A percentile compares a stretch with the other conserved stretches of the same genome.
Evolutionary conservation across 2,888 invertebrate species (phyloP).

Genomic region (Heliconius sara): DNA sequence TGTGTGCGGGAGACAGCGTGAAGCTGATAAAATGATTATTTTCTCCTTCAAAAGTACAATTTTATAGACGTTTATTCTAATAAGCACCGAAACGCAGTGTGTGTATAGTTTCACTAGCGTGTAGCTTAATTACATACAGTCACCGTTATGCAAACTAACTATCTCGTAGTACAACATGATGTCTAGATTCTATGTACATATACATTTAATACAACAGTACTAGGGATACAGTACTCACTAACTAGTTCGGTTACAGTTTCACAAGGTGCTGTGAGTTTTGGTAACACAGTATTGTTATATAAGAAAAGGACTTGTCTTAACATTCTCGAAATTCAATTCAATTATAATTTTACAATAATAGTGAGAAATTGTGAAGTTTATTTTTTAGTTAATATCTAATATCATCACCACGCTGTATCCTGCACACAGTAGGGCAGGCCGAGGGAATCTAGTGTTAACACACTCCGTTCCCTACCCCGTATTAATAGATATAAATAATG

Average conservation of each 20-base stretch:
- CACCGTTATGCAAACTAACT: constrained; percentile 19
- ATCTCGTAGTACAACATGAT: constrained; percentile 12
- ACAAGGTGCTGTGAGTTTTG: not conserved
- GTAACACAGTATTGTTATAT: constrained; percentile 2
- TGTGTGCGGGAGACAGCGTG: too few species aligned
- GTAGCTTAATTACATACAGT: constrained; percentile 3
- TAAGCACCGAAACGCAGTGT: too few species aligned
- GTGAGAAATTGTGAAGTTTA: too few species aligned
- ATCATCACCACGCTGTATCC: too few species aligned
- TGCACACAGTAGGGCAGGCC: too few species aligned
- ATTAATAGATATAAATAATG: too few species aligned
- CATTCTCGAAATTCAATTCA: not conserved
- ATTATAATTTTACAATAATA: not conserved
- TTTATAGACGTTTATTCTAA: too few species aligned
- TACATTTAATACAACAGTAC: constrained; percentile 1
- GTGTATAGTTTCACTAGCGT: not conserved
- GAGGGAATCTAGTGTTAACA: too few species aligned
- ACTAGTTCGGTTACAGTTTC: constrained; percentile 1
- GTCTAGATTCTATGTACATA: not conserved
- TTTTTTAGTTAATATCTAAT: too few species aligned
- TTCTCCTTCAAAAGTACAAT: too few species aligned
- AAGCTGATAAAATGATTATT: too few species aligned
- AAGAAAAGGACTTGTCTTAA: not conserved
- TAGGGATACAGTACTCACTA: not conserved
- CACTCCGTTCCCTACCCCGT: too few species aligned